phyloP scores from a whole-genome alignment of 2,797 vertebrate species.

The Picus viridis region DNA sequence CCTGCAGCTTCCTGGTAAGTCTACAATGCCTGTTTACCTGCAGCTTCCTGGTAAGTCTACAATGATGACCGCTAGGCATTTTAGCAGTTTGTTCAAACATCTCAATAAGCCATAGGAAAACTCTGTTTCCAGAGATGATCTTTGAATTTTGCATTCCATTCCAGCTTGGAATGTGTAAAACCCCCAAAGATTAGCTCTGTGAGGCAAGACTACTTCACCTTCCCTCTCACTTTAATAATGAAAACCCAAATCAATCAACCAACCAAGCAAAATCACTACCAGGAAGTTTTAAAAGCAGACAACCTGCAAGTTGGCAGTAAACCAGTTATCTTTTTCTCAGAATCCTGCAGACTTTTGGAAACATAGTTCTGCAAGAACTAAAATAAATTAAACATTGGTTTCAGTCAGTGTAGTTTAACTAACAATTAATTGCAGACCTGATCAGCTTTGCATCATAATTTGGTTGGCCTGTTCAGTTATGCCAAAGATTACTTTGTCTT shows the following conservation, averaged over 20 bases:
- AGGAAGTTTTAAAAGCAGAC: background rate
- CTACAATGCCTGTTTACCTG: background rate
- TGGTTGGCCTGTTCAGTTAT: background rate
- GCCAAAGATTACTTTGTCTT: background rate
- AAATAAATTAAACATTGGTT: background rate
- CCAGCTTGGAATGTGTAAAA: background rate
- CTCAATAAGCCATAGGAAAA: background rate
- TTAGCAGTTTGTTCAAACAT: background rate
- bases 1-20: background rate
- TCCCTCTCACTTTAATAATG: background rate
- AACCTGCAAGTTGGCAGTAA: background rate
- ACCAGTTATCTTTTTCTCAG: background rate
- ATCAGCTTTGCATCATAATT: background rate
- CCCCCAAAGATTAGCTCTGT: background rate
- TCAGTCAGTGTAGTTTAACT: background rate
- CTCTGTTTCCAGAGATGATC: background rate
- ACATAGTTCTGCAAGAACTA: background rate
- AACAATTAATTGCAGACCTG: background rate
- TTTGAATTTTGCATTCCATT: background rate
- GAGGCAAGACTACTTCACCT: background rate
- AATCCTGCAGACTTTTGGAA: background rate
- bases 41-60: background rate
- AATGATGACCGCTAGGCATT: background rate
- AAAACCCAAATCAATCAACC: background rate
- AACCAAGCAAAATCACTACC: background rate